Conservation (phyloP, 2,113 vertebrate species). For the zebrafish (Danio rerio) region GRCz12tu NC_133179.1:30100001-30100500, state of each 20-base stretch:
- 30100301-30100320: slow-evolving; percentile 51
- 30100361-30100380: neutral
- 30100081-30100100: neutral
- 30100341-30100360: neutral
- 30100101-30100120: neutral
- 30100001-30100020: too few species aligned
- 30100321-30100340: slow-evolving; percentile 45
- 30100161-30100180: neutral
- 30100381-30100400: neutral
- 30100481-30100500: slow-evolving; percentile 86
- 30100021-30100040: too few species aligned
- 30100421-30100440: neutral
- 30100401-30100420: neutral
- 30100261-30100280: slow-evolving; percentile 74
- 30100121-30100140: neutral
- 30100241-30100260: slow-evolving; percentile 61
- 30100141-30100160: neutral
- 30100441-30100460: too few species aligned
- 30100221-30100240: slow-evolving; percentile 10
- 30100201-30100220: neutral
- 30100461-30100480: neutral
- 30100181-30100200: neutral
- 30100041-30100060: neutral
- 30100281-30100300: slow-evolving; percentile 66
- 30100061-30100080: neutral